Evolutionary conservation across 2,888 invertebrate genomes (phyloP).

Genomic region (Aethes cnicana): DNA sequence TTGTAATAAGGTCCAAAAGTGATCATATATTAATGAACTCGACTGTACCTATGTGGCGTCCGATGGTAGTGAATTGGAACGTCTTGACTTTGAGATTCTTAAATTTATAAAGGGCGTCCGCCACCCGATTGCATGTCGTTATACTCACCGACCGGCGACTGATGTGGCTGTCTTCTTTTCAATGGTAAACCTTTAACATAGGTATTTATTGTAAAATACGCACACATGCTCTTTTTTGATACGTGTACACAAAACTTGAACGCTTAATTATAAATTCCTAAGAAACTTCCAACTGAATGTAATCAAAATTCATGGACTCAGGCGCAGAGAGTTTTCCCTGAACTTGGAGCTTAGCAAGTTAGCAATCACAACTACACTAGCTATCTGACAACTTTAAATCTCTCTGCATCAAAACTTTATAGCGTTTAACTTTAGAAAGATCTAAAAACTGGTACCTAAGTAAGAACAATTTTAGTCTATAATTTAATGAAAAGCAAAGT

Average conservation of each 20-base stretch:
- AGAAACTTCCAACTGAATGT: slow-evolving; percentile 8
- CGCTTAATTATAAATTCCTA: too few species aligned
- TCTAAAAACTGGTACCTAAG: not conserved
- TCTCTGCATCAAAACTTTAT: not conserved
- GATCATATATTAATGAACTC: too few species aligned
- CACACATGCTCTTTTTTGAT: too few species aligned
- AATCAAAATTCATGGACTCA: slow-evolving; percentile 20
- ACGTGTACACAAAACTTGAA: too few species aligned
- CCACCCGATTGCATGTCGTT: slow-evolving; percentile 22
- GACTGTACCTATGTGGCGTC: not conserved
- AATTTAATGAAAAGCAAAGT: too few species aligned
- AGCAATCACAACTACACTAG: too few species aligned
- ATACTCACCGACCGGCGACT: slow-evolving; percentile 7
- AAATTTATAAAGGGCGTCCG: slow-evolving; percentile 14
- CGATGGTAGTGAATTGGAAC: slow-evolving; percentile 2
- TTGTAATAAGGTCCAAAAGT: too few species aligned
- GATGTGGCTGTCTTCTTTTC: slow-evolving; percentile 7
- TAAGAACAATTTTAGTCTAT: too few species aligned
- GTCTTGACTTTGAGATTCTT: slow-evolving; percentile 1
- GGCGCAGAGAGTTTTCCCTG: not conserved
- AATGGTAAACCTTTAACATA: slow-evolving; percentile 8
- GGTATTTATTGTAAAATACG: too few species aligned
- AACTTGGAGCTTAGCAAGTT: slow-evolving; percentile 5
- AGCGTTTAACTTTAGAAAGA: not conserved
- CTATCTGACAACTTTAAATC: slow-evolving; percentile 4